These are phyloP conservation scores for Mesitornis unicolor DNA, from an alignment of 2,113 vertebrate genomes.

Conservation along the genomic window DNA sequence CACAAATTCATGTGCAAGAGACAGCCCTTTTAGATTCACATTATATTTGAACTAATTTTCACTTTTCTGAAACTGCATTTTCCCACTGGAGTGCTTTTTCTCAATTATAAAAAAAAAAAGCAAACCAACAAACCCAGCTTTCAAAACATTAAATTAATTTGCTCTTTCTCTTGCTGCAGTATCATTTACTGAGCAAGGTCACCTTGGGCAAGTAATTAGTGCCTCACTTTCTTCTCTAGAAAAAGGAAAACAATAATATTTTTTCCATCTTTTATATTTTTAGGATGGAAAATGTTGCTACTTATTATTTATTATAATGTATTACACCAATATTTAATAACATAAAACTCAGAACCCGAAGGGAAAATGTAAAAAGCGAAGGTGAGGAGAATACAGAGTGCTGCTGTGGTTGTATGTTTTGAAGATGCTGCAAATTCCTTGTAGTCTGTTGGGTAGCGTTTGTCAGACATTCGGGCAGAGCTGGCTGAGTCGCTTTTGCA, in stretches of 20 bases:
- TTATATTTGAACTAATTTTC: constrained; percentile 6
- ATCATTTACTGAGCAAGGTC: constrained; percentile 4
- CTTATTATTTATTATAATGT: constrained; percentile 20
- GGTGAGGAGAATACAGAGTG: background rate
- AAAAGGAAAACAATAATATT: constrained; percentile 17
- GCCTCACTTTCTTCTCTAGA: background rate
- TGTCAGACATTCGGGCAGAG: background rate
- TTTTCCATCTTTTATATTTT: constrained; percentile 20
- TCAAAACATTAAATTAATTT: constrained; percentile 19
- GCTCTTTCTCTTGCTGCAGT: background rate
- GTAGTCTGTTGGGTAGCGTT: background rate
- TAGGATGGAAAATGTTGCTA: background rate
- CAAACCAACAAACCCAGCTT: background rate
- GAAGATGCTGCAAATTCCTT: background rate
- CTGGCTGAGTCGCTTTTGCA: background rate
- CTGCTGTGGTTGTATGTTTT: background rate
- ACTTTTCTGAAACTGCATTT: constrained; percentile 8
- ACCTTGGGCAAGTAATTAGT: constrained; percentile 32
- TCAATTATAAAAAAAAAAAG: background rate
- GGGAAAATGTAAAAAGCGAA: background rate
- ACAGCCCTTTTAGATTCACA: background rate
- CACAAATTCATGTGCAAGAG: background rate
- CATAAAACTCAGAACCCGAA: background rate
- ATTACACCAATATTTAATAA: constrained; percentile 10
- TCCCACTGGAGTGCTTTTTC: background rate